Percentiles rank a stretch among this genome's conserved stretches.
phyloP scores from a whole-genome alignment of 2,797 vertebrate species.

The Chelonia mydas region DNA sequence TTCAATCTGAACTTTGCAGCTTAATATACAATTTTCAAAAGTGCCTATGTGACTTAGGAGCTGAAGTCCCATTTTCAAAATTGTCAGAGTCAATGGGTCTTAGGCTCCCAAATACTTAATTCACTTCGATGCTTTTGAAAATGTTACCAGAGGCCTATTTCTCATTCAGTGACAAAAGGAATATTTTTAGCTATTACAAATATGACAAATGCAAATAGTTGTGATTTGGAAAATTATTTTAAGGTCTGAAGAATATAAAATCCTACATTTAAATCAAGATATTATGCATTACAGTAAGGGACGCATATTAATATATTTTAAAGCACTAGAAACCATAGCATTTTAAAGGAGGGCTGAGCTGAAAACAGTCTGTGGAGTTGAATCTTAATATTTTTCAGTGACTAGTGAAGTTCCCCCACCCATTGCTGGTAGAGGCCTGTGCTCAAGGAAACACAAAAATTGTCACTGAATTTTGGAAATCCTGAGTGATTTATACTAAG shows the following conservation, averaged over 20 bases:
- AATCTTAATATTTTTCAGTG: not conserved
- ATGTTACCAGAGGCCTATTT: not conserved
- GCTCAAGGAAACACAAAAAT: not conserved
- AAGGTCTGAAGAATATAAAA: not conserved
- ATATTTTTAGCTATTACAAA: not conserved
- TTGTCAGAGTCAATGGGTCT: not conserved
- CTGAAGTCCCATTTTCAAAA: not conserved
- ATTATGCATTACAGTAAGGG: not conserved
- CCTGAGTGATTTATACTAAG: not conserved
- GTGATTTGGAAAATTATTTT: not conserved
- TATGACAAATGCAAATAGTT: not conserved
- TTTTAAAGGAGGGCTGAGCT: not conserved
- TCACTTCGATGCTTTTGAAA: fast-evolving
- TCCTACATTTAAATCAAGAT: not conserved
- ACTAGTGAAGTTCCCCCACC: not conserved
- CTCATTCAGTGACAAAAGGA: not conserved
- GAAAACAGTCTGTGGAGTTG: not conserved
- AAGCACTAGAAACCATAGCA: not conserved
- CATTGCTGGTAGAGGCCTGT: not conserved
- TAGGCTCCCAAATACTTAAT: not conserved
- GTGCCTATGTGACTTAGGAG: not conserved
- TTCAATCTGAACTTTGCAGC: not conserved
- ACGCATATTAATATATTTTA: not conserved
- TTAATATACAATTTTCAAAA: not conserved
- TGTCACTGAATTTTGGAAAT: not conserved